Evolutionary conservation across 1,140 invertebrate genomes (phyloP).

Genomic region (Trichonephila inaurata): DNA sequence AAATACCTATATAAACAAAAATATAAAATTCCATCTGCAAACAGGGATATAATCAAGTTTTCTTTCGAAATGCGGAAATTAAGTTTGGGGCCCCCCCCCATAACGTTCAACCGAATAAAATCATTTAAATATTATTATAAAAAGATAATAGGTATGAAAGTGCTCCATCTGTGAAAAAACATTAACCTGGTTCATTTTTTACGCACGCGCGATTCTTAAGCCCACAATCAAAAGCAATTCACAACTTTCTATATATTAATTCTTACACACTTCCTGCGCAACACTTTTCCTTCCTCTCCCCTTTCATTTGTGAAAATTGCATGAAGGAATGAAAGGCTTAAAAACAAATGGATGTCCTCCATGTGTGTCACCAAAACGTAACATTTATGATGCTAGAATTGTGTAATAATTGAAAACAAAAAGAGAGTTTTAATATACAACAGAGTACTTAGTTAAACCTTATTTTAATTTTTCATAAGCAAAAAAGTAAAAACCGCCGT

Average conservation of each 20-base stretch:
- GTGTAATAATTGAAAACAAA: too few relatives aligned
- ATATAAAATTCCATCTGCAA: too few relatives aligned
- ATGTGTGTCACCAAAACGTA: not conserved
- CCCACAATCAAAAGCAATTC: conserved; percentile 31
- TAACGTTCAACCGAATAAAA: not conserved
- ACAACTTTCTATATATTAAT: not conserved
- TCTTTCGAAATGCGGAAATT: not conserved
- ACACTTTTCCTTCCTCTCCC: conserved; percentile 12
- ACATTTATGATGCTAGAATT: too few relatives aligned
- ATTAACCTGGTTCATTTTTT: conserved; percentile 60
- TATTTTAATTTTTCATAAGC: too few relatives aligned
- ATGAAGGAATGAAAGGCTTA: not conserved
- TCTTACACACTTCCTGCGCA: conserved; percentile 19
- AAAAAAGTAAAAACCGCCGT: too few relatives aligned
- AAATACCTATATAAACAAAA: too few relatives aligned
- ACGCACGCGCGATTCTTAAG: not conserved
- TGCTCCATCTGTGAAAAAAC: conserved; percentile 32
- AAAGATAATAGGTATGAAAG: not conserved
- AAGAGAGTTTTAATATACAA: too few relatives aligned
- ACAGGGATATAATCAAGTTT: not conserved
- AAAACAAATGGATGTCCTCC: not conserved
- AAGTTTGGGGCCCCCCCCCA: not conserved
- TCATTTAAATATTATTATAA: not conserved
- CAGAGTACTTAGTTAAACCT: too few relatives aligned
- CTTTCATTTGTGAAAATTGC: not conserved